These are phyloP conservation scores for Arctia plantaginis DNA, from an alignment of 2,888 invertebrate species.

Conservation along the genomic window DNA sequence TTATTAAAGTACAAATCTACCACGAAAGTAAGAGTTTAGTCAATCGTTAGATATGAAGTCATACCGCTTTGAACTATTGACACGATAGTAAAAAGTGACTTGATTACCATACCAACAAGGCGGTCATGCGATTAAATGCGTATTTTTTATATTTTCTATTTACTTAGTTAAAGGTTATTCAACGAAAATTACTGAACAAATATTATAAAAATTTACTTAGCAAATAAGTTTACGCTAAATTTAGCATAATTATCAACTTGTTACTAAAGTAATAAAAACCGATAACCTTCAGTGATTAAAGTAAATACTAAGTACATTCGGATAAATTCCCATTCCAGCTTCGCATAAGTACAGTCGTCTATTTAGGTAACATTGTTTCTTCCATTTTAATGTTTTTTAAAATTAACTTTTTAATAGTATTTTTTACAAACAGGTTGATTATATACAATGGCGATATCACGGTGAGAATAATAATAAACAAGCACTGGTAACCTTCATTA, in stretches of 20 bases:
- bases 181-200: not conserved
- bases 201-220: slow-evolving; percentile 20
- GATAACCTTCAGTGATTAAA: slow-evolving; percentile 51
- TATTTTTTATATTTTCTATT: not conserved
- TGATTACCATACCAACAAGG: not conserved
- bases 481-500: not conserved
- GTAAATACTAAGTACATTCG: slow-evolving; percentile 22
- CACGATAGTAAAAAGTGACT: not conserved
- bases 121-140: not conserved
- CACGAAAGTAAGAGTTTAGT: not conserved
- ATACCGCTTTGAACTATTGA: not conserved
- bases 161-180: not conserved
- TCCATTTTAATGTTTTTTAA: not conserved
- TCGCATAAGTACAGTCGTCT: not conserved
- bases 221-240: slow-evolving; percentile 17
- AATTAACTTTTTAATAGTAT: not conserved
- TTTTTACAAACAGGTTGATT: not conserved
- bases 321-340: slow-evolving; percentile 21
- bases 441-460: not conserved
- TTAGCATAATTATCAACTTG: slow-evolving; percentile 26
- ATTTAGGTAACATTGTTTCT: not conserved
- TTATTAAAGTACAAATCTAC: not conserved
- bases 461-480: not conserved
- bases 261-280: slow-evolving; percentile 6
- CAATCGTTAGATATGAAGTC: not conserved